Percentiles rank a stretch among this genome's conserved stretches.
Conservation (phyloP, 2,888 invertebrate genomes). For the Drosophila longiperda region DNA sequence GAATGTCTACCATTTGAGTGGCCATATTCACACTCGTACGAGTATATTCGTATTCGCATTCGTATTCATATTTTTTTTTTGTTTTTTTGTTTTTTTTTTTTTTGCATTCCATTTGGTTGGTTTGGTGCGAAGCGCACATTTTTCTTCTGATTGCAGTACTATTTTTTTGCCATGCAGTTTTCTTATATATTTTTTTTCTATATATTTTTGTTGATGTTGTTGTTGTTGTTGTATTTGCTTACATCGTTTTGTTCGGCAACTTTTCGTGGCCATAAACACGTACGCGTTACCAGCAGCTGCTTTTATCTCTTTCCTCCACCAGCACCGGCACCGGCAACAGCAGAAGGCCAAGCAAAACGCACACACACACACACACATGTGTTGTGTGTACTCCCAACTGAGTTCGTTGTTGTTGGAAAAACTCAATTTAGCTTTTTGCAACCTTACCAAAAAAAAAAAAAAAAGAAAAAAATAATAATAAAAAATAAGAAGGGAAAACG, state of each 20-base stretch:
- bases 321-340: too few species aligned
- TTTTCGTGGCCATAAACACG: conserved; percentile 77
- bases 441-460: conserved; percentile 62
- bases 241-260: conserved; percentile 69
- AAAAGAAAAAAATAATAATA: conserved; percentile 15
- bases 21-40: conserved; percentile 34
- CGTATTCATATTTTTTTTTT: conserved; percentile 9
- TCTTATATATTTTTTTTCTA: conserved; percentile 18
- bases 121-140: conserved; percentile 44
- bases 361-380: conserved; percentile 12
- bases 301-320: conserved; percentile 59
- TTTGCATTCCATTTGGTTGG: conserved; percentile 45
- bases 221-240: conserved; percentile 12
- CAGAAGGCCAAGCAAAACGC: conserved; percentile 1
- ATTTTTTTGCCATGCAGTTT: conserved; percentile 12
- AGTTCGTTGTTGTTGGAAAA: conserved; percentile 74
- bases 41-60: neutral
- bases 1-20: conserved; percentile 28
- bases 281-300: conserved; percentile 72
- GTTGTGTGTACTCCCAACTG: conserved; percentile 35
- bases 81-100: conserved; percentile 13
- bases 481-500: neutral
- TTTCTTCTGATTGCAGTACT: conserved; percentile 54
- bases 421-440: conserved; percentile 78
- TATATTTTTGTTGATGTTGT: conserved; percentile 16